Evolutionary conservation across 2,113 vertebrate species (phyloP).

Genomic region (Phaethon lepturus): DNA sequence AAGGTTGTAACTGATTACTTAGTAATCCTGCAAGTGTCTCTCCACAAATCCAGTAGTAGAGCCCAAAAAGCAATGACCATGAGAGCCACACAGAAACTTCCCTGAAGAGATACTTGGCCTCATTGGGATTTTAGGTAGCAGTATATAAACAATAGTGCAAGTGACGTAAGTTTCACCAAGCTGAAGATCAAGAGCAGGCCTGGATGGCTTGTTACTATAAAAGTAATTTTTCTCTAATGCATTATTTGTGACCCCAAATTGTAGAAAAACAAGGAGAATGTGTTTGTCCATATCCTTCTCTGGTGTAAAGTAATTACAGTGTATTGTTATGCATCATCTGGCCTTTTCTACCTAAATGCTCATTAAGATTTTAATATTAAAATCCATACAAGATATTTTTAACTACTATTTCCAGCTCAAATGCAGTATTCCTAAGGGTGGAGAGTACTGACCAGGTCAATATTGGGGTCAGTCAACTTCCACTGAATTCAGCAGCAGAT

Average conservation of each 20-base stretch:
- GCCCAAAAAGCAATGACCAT: neutral
- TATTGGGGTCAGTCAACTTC: neutral
- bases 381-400: neutral
- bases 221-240: neutral
- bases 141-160: neutral
- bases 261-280: neutral
- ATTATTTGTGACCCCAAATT: neutral
- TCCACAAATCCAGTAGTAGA: neutral
- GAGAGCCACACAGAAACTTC: neutral
- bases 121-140: neutral
- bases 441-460: neutral
- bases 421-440: neutral
- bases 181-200: neutral
- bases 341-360: neutral
- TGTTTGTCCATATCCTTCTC: neutral
- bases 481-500: neutral
- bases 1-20: neutral
- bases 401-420: neutral
- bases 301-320: neutral
- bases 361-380: neutral
- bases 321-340: neutral
- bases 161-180: neutral
- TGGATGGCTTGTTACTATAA: neutral
- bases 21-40: neutral
- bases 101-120: neutral